Evolutionary conservation across 2,797 vertebrate species (phyloP), one percentile per base, ranked within the genome.

Genomic region (Huso huso): DNA sequence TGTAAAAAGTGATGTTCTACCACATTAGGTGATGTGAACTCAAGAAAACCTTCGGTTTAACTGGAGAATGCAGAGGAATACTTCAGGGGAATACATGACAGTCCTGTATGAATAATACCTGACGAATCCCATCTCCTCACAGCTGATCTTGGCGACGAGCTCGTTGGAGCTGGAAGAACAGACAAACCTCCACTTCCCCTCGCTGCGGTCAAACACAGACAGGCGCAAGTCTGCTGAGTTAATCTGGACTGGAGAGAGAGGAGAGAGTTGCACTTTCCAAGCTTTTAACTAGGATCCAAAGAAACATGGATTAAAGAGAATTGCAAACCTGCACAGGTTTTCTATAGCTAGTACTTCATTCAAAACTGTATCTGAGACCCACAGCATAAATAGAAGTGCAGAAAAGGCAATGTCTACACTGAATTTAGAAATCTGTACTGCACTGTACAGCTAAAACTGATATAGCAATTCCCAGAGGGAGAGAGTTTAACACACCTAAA

Each of bases 101-200:
- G 64, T 8, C 13, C 10, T n/a, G 13, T 10, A 9, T 37, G 58
- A 1, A 15, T 51, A 69, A 70, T 81, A 93, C 94, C 93, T 94
- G 76, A 95, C 73, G 51, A 95, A 95, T 64, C 94, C 94, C 84
- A 95, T 93, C 82, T 96, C 93, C 74, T 94, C 93, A 61, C 94
- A 96, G 83, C 92, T 89, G 71, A 95, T 89, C 65, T 83, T 84
- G 0, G 93, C 93, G 52, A 93, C 84, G 63, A 90, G 78, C 69
- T 91, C 85, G 53, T 95, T 89, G 75, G 83, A 83, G 12, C 82
- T 71, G 0, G 93, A 94, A 12, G 94, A 93, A 67, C 94, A 96
- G 61, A 95, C 82, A 37, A 93, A 86, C 13, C 90, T 86, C 94
- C 94, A 96, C 48, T 86, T 84, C 59, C 77, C 83, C 68, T 92